These are phyloP conservation scores for Nylanderia fulva DNA, from an alignment of 1,140 invertebrate genomes.

Conservation along the genomic window DNA sequence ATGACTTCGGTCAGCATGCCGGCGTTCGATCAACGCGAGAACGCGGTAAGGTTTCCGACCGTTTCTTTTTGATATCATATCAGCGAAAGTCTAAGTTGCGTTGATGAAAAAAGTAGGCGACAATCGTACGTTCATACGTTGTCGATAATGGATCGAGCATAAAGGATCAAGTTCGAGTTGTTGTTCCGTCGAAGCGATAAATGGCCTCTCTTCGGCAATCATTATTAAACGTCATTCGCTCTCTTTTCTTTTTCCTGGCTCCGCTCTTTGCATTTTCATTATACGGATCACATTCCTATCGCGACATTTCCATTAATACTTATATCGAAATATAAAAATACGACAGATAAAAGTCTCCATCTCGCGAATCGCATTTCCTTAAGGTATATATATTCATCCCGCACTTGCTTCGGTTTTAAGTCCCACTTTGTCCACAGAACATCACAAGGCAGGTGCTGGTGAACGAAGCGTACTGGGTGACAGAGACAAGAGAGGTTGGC, in stretches of 20 bases:
- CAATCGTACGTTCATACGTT: neutral
- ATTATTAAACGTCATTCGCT: conserved; percentile 18
- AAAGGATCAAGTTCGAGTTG: neutral
- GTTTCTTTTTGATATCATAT: neutral
- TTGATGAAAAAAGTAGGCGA: neutral
- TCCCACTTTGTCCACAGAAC: conserved; percentile 90
- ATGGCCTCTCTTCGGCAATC: conserved; percentile 12
- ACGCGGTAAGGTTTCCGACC: conserved; percentile 88
- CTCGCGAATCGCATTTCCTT: conserved; percentile 18
- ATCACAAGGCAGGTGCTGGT: conserved; percentile 97
- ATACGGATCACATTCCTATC: neutral
- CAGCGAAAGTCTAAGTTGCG: neutral
- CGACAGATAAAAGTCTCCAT: conserved; percentile 19
- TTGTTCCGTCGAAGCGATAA: neutral
- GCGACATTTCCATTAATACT: neutral
- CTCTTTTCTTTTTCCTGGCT: conserved; percentile 29
- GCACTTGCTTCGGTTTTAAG: conserved; percentile 80
- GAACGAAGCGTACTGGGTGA: conserved; percentile 96
- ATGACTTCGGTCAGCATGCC: conserved; percentile 97
- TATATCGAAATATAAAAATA: neutral
- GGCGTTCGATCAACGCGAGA: conserved; percentile 93
- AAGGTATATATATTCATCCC: conserved; percentile 27
- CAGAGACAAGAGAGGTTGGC: conserved; percentile 95
- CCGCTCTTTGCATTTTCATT: neutral
- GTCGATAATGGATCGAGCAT: neutral